Percentiles rank a stretch among this genome's conserved stretches.
Evolutionary conservation across 2,888 invertebrate genomes (phyloP).

Genomic region (Diabrotica balteata): DNA sequence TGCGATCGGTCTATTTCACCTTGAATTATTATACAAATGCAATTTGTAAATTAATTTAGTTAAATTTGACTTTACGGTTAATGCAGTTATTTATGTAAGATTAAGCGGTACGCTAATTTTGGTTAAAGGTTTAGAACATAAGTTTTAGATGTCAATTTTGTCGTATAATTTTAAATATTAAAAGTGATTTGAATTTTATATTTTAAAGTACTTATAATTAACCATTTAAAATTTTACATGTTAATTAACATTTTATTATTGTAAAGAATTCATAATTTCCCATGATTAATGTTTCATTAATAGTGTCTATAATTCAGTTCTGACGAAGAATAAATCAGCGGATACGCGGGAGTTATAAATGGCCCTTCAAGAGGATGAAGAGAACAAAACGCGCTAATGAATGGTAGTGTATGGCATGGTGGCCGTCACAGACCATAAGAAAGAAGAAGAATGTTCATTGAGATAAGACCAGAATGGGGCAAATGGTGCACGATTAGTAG

Average conservation of each 20-base stretch:
- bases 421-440: conserved; percentile 17
- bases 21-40: too few relatives aligned
- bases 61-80: too few relatives aligned
- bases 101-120: too few relatives aligned
- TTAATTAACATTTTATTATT: conserved; percentile 2
- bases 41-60: too few relatives aligned
- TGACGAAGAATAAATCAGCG: conserved; percentile 16
- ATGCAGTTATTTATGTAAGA: too few relatives aligned
- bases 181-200: too few relatives aligned
- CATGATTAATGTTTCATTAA: conserved; percentile 19
- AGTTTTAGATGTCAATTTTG: too few relatives aligned
- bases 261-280: background rate
- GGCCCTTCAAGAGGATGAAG: conserved; percentile 22
- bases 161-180: too few relatives aligned
- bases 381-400: conserved; percentile 25
- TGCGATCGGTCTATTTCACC: too few relatives aligned
- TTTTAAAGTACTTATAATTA: too few relatives aligned
- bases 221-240: background rate
- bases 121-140: too few relatives aligned
- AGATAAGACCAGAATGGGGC: conserved; percentile 20
- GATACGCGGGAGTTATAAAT: conserved; percentile 18
- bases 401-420: conserved; percentile 19
- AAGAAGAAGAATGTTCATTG: conserved; percentile 23
- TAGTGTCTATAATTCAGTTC: conserved; percentile 15
- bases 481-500: conserved; percentile 23